These are phyloP conservation scores for Progne subis DNA, from an alignment of 2,113 vertebrate species.

Conservation along the genomic window DNA sequence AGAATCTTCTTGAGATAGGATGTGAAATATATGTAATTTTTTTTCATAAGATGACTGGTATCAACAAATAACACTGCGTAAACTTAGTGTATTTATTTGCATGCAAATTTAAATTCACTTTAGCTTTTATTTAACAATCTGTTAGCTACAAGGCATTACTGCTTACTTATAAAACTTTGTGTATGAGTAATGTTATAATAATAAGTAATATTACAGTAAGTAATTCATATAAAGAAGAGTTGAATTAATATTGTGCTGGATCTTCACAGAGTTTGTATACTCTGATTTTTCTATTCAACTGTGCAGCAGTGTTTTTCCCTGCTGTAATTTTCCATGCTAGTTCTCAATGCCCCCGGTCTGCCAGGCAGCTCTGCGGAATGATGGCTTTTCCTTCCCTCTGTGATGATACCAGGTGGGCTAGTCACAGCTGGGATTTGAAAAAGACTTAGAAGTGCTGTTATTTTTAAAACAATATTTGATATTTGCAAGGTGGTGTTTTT, in stretches of 20 bases:
- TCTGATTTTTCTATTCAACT: background rate
- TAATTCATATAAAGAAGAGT: background rate
- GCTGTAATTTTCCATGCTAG: background rate
- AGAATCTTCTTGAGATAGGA: background rate
- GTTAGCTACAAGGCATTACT: background rate
- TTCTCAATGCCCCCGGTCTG: background rate
- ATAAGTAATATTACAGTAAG: background rate
- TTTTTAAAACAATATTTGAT: background rate
- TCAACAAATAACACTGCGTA: background rate
- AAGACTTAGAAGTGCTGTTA: background rate
- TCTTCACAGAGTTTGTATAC: background rate
- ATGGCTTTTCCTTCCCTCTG: background rate
- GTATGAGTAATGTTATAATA: background rate
- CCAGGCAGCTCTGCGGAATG: fast-evolving
- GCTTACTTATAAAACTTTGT: background rate
- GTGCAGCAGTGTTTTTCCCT: background rate
- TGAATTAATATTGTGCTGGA: background rate
- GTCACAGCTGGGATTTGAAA: background rate
- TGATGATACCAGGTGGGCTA: background rate
- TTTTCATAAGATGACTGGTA: background rate
- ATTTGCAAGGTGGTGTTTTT: background rate
- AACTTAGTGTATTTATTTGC: background rate
- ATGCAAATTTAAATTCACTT: background rate
- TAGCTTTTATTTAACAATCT: background rate
- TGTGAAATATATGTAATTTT: background rate